These are phyloP conservation scores for Oryctolagus cuniculus DNA, from an alignment of 2,113 vertebrate species.

Conservation along the genomic window mOryCun1.1 NC_091438.1:90055501-90056000, in stretches of 20 bases:
- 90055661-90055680: slow-evolving; percentile 88
- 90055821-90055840: slow-evolving; percentile 51
- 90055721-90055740: slow-evolving; percentile 87
- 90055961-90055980: slow-evolving; percentile 84
- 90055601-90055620: slow-evolving; percentile 91
- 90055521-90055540: slow-evolving; percentile 91
- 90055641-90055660: slow-evolving; percentile 90
- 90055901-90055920: slow-evolving; percentile 85
- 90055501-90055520: slow-evolving; percentile 94
- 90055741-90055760: slow-evolving; percentile 89
- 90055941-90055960: slow-evolving; percentile 89
- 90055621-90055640: slow-evolving; percentile 89
- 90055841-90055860: slow-evolving; percentile 83
- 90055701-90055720: slow-evolving; percentile 89
- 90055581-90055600: slow-evolving; percentile 91
- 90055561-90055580: slow-evolving; percentile 94
- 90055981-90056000: slow-evolving; percentile 86
- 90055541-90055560: slow-evolving; percentile 93
- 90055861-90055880: slow-evolving; percentile 85
- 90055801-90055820: slow-evolving; percentile 66
- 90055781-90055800: slow-evolving; percentile 75
- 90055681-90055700: slow-evolving; percentile 87
- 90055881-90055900: slow-evolving; percentile 86
- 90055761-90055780: slow-evolving; percentile 87
- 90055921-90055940: slow-evolving; percentile 88